Evolutionary conservation across 2,113 vertebrate genomes (phyloP), one percentile per base, ranked within the genome.

Genomic region (mouse (Mus musculus)): DNA sequence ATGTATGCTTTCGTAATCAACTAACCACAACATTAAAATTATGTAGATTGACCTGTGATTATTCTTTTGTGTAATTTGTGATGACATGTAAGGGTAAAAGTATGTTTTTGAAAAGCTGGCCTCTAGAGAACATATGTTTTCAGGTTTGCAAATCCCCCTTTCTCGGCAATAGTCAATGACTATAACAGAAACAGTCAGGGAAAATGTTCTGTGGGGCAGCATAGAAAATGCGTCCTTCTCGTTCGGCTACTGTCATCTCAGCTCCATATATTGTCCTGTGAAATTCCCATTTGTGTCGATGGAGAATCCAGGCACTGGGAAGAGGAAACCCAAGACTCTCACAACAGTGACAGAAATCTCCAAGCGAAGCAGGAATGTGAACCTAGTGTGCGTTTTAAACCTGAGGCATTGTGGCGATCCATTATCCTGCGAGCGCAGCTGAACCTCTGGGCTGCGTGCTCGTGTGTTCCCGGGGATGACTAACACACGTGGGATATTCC

Each of bases 171-270:
- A 86, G 88, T 95, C 97, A 97, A 98, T 94, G 97, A 97, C 81
- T 97, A 76, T 97, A 97, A 95, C 97, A 98, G 97, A 96, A 95
- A 94, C 46, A 80, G 89, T 92, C 92, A 95, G 89, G 95, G 82
- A 91, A 94, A 95, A 89, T 95, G 90, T 80, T 84, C 49, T 85
- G 69, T 87, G 76, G 69, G 69, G 85, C 56, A 69, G 78, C 80
- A 75, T 80, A 95, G 65, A 94, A 94, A 96, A 96, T 93, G 94
- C 46, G 96, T 94, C 93, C 73, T 92, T 96, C 96, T 67, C 95
- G 78, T 97, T 96, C 97, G 97, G 97, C 94, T 96, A 96, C 97
- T 96, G 96, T 97, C 97, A 93, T 97, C 96, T 97, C 71, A 85
- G 92, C 78, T 89, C 86, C 75, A 87, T 88, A 94, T 46, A 95